Percentiles rank a stretch among this genome's conserved stretches.
Evolutionary conservation across 2,113 vertebrate genomes (phyloP).

Genomic region (Tachysurus fulvidraco): DNA sequence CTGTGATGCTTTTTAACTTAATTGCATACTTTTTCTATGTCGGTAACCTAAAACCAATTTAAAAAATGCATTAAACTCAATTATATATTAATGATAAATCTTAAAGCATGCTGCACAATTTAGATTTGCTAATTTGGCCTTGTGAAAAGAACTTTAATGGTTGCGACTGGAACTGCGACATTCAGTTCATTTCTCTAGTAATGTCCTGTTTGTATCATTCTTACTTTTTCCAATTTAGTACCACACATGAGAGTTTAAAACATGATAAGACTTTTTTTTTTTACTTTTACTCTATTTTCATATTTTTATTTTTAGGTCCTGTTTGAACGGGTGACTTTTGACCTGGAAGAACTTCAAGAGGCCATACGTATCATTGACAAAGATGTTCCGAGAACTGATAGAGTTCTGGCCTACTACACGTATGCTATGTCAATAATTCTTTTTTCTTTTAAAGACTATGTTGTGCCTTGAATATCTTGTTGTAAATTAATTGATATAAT

Average conservation of each 20-base stretch:
- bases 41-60: background rate
- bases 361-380: constrained; percentile 78
- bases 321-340: constrained; percentile 70
- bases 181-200: background rate
- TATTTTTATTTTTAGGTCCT: constrained; percentile 60
- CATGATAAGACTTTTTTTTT: background rate
- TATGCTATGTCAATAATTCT: constrained; percentile 55
- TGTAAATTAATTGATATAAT: background rate
- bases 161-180: background rate
- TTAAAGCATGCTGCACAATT: background rate
- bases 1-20: background rate
- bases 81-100: background rate
- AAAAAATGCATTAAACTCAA: background rate
- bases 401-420: constrained; percentile 75
- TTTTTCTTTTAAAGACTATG: background rate
- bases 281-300: constrained; percentile 1
- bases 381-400: constrained; percentile 75
- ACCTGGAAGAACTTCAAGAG: constrained; percentile 71
- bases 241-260: background rate
- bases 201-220: background rate
- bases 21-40: background rate
- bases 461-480: background rate
- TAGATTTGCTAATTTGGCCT: background rate
- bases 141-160: no score
- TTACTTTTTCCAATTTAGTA: background rate